phyloP scores from a whole-genome alignment of 2,888 invertebrate species.

The Ormyrus nitidulus region DNA sequence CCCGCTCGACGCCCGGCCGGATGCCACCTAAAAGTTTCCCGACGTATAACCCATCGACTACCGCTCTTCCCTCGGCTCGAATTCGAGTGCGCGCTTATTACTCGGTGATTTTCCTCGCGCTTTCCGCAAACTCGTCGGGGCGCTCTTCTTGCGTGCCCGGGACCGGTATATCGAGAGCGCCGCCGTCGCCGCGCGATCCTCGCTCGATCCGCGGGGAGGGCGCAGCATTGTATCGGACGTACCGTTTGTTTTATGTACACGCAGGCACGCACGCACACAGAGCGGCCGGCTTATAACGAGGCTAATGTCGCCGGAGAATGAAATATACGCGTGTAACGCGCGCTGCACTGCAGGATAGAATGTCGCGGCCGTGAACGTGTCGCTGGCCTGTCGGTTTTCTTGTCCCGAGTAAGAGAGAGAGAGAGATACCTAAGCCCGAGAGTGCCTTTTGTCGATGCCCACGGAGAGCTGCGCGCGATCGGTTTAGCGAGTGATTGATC shows the following conservation, averaged over 20 bases:
- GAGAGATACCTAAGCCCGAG: background rate
- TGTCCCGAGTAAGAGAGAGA: no score
- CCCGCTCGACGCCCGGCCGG: no score
- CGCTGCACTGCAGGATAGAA: slow-evolving; percentile 1
- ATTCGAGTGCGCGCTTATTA: no score
- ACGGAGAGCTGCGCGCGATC: background rate
- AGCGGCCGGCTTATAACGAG: slow-evolving; percentile 2
- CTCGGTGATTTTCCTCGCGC: no score
- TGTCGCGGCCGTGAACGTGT: slow-evolving; percentile 33
- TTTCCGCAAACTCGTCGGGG: no score
- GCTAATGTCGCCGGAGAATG: slow-evolving; percentile 34
- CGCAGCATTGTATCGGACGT: slow-evolving; percentile 11
- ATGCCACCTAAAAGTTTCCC: no score
- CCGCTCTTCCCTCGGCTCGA: no score
- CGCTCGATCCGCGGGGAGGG: background rate
- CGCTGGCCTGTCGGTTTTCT: background rate
- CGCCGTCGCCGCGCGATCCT: slow-evolving; percentile 5
- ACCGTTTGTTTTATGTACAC: slow-evolving; percentile 29
- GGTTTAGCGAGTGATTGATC: background rate
- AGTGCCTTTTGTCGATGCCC: background rate
- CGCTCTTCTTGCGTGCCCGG: no score
- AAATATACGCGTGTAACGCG: slow-evolving; percentile 14
- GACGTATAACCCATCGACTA: no score
- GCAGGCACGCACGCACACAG: no score
- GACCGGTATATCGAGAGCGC: no score